Conservation (phyloP, 2,797 vertebrate species). For the Hybognathus amarus region DNA sequence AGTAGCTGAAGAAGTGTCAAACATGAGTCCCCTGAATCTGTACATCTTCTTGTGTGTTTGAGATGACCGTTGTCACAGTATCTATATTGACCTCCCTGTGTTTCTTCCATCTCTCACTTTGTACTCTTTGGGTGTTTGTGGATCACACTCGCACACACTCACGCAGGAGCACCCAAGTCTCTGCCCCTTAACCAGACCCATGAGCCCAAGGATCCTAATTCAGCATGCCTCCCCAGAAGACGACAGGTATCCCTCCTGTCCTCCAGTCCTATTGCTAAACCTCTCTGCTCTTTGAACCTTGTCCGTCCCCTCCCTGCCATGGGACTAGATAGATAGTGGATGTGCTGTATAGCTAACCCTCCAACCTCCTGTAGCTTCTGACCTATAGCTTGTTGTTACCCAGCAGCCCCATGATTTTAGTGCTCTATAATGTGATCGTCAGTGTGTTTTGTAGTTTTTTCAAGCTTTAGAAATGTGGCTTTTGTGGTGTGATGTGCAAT, state of each 20-base stretch:
- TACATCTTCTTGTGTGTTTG: slow-evolving; percentile 46
- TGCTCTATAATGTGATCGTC: slow-evolving; percentile 33
- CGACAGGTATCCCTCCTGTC: slow-evolving; percentile 90
- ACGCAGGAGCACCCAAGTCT: slow-evolving; percentile 86
- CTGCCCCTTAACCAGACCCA: slow-evolving; percentile 93
- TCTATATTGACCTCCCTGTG: slow-evolving; percentile 57
- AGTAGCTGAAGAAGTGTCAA: slow-evolving; percentile 35
- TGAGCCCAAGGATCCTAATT: slow-evolving; percentile 98
- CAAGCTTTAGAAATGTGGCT: slow-evolving; percentile 21
- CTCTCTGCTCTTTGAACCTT: slow-evolving; percentile 45
- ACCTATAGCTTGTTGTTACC: slow-evolving; percentile 52
- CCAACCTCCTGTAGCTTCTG: slow-evolving; percentile 47
- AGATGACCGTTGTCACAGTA: slow-evolving; percentile 41
- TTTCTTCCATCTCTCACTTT: slow-evolving; percentile 59
- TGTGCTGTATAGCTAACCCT: slow-evolving; percentile 42
- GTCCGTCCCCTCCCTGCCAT: slow-evolving; percentile 36
- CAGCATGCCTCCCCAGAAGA: slow-evolving; percentile 97
- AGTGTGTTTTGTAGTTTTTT: slow-evolving; percentile 38
- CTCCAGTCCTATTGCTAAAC: slow-evolving; percentile 59
- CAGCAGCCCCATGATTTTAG: slow-evolving; percentile 40
- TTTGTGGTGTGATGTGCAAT: slow-evolving; percentile 29
- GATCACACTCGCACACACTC: slow-evolving; percentile 42
- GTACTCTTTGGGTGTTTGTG: slow-evolving; percentile 55
- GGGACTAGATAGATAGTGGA: slow-evolving; percentile 37
- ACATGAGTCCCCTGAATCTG: slow-evolving; percentile 47